These are phyloP conservation scores for Peribatodes rhomboidaria DNA, from an alignment of 2,888 invertebrate genomes.

Conservation along the genomic window DNA sequence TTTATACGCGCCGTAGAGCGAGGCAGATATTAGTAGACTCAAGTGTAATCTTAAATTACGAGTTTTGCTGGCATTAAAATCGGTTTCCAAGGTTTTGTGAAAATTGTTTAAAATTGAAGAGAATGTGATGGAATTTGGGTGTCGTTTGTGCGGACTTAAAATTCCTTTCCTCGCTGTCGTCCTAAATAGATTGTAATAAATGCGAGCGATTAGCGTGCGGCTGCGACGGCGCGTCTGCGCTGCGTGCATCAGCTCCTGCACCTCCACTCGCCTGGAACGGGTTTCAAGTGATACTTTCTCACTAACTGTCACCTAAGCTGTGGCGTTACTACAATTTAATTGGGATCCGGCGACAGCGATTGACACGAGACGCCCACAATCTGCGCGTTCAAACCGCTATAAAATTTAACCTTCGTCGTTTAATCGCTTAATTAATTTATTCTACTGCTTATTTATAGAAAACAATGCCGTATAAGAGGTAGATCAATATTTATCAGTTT, in stretches of 20 bases:
- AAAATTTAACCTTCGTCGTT: constrained; percentile 38
- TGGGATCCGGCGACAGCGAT: constrained; percentile 60
- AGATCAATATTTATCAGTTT: not conserved
- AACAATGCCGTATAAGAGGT: constrained; percentile 6
- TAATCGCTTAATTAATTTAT: constrained; percentile 38
- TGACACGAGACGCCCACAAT: constrained; percentile 57
- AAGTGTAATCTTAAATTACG: constrained; percentile 70
- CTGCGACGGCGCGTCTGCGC: constrained; percentile 22
- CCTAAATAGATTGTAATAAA: constrained; percentile 78
- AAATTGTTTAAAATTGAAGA: constrained; percentile 11
- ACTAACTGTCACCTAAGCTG: constrained; percentile 3
- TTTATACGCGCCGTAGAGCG: constrained; percentile 75
- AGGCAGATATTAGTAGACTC: constrained; percentile 69
- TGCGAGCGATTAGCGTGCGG: constrained; percentile 65
- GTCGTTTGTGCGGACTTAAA: constrained; percentile 40
- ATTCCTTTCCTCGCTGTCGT: constrained; percentile 57
- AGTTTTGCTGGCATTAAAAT: constrained; percentile 38
- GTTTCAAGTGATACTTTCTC: constrained; percentile 44
- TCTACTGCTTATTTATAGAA: constrained; percentile 24
- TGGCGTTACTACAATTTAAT: constrained; percentile 65
- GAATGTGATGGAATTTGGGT: constrained; percentile 17
- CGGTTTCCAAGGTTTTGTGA: constrained; percentile 23
- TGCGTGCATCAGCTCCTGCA: constrained; percentile 48
- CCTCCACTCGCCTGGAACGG: constrained; percentile 54
- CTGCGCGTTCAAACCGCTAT: constrained; percentile 53